Evolutionary conservation across 2,888 invertebrate species (phyloP).

Genomic region (Cylloceria caligata): DNA sequence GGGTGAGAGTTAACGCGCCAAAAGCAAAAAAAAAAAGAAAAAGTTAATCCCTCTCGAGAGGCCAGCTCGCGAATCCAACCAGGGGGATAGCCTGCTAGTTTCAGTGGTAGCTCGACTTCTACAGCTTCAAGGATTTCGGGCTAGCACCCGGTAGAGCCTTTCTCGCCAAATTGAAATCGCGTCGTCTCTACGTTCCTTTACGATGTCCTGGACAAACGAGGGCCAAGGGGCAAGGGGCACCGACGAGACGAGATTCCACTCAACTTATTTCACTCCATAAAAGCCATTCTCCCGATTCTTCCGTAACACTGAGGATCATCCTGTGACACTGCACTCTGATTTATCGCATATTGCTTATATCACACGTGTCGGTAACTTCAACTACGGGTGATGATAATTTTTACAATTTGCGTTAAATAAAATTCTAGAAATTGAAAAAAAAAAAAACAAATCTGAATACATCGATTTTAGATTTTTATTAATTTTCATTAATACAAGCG

Average conservation of each 20-base stretch:
- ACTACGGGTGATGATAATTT: too few species aligned
- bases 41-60: constrained; percentile 50
- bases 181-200: constrained; percentile 54
- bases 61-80: constrained; percentile 56
- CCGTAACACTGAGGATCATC: not conserved
- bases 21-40: constrained; percentile 19
- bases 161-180: constrained; percentile 70
- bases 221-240: not conserved
- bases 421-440: too few species aligned
- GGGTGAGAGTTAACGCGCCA: constrained; percentile 10
- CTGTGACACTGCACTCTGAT: not conserved
- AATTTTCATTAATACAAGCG: too few species aligned
- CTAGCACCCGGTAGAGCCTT: constrained; percentile 65
- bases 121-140: constrained; percentile 66
- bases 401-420: too few species aligned
- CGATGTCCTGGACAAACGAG: constrained; percentile 39
- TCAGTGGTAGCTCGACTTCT: constrained; percentile 64
- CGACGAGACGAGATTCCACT: constrained; percentile 30
- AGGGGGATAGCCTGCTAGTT: constrained; percentile 30
- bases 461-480: too few species aligned
- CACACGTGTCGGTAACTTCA: not conserved
- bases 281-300: constrained; percentile 31
- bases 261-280: constrained; percentile 32
- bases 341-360: not conserved
- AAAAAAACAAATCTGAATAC: too few species aligned